A percentile compares a stretch with the other conserved stretches of the same genome.
Conservation (phyloP, 1,140 invertebrate species). For the Solenopsis fugax region DNA sequence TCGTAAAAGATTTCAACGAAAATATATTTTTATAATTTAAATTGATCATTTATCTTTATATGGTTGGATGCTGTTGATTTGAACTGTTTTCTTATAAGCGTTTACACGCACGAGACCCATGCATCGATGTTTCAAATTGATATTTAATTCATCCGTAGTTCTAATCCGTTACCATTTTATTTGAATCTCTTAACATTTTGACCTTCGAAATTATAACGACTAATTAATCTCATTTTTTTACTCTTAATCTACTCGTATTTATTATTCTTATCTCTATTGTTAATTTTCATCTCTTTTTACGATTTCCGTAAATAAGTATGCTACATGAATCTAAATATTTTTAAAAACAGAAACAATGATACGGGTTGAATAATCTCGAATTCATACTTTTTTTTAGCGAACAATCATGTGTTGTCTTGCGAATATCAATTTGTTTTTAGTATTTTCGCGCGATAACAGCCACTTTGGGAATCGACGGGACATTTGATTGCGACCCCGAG, state of each 20-base stretch:
- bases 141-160: background rate
- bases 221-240: background rate
- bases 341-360: background rate
- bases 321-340: background rate
- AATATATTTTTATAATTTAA: background rate
- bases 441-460: background rate
- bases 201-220: background rate
- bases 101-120: background rate
- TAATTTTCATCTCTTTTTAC: no score
- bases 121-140: background rate
- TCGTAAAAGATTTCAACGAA: background rate
- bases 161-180: background rate
- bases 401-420: slow-evolving; percentile 1
- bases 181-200: background rate
- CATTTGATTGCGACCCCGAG: slow-evolving; percentile 64
- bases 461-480: slow-evolving; percentile 61
- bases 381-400: background rate
- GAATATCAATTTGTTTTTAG: background rate
- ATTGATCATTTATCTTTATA: no score
- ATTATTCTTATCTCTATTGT: background rate
- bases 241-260: background rate
- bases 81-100: background rate
- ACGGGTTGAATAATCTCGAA: background rate
- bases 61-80: no score
- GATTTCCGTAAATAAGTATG: background rate